Conservation (phyloP, 2,113 vertebrate species). For the Chaenogobius annularis region DNA sequence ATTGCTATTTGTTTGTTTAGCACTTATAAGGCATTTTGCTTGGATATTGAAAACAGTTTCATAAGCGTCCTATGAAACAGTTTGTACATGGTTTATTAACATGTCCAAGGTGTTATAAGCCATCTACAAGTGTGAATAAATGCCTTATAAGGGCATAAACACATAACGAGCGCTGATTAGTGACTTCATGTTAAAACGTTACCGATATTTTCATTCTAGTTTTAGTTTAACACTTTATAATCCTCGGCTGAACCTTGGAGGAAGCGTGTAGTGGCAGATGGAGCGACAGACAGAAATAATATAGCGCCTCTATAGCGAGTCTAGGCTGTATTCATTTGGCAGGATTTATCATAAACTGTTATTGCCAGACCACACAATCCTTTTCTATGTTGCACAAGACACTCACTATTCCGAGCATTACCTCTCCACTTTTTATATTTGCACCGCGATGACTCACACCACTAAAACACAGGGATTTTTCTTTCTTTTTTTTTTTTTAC, state of each 20-base stretch:
- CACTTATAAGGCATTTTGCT: too few species aligned
- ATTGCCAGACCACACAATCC: slow-evolving; percentile 27
- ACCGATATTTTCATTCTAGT: neutral
- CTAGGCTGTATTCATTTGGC: slow-evolving; percentile 22
- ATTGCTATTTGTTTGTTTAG: too few species aligned
- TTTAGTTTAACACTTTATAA: neutral
- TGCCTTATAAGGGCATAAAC: too few species aligned
- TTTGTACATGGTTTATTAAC: too few species aligned
- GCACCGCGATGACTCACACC: slow-evolving; percentile 47
- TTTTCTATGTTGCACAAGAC: slow-evolving; percentile 43
- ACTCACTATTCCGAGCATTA: slow-evolving; percentile 40
- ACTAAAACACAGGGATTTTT: slow-evolving; percentile 32
- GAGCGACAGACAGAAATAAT: neutral
- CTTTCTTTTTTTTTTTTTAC: slow-evolving; percentile 42
- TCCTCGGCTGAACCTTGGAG: neutral
- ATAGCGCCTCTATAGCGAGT: slow-evolving; percentile 2
- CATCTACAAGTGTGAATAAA: too few species aligned
- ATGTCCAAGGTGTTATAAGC: too few species aligned
- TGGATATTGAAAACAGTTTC: too few species aligned
- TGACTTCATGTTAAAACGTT: too few species aligned
- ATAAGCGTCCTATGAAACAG: too few species aligned
- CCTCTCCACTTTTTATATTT: slow-evolving; percentile 28
- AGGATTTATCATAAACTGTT: slow-evolving; percentile 32
- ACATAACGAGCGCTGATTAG: too few species aligned
- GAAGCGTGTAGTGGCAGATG: neutral